phyloP scores from a whole-genome alignment of 2,888 invertebrate species.

The Doris montereyensis region DNA sequence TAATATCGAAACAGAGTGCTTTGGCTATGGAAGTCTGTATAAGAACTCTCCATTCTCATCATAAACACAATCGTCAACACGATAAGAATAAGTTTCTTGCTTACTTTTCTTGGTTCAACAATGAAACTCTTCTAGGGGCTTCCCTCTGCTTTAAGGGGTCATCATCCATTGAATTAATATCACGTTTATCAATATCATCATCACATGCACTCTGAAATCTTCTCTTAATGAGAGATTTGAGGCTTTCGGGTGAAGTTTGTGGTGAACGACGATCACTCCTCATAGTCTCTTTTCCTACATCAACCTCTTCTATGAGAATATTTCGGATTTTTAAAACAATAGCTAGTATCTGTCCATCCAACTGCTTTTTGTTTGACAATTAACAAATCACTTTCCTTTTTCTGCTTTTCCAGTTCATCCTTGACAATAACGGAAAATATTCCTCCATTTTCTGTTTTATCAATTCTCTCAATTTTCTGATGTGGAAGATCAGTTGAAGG shows the following conservation, averaged over 20 bases:
- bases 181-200: too few species aligned
- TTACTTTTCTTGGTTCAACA: background rate
- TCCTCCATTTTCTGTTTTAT: background rate
- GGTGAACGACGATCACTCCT: too few species aligned
- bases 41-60: conserved; percentile 32
- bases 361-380: background rate
- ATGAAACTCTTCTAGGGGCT: background rate
- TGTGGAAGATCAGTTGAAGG: too few species aligned
- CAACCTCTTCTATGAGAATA: too few species aligned
- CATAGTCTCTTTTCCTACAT: too few species aligned
- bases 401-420: background rate
- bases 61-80: conserved; percentile 29
- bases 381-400: background rate
- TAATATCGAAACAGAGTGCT: too few species aligned
- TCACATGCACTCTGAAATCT: too few species aligned
- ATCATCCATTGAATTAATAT: background rate
- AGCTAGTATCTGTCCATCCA: too few species aligned
- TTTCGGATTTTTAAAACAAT: too few species aligned
- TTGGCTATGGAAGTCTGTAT: conserved; percentile 34
- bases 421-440: background rate
- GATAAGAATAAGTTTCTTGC: background rate
- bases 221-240: too few species aligned
- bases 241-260: too few species aligned
- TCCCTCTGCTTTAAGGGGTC: background rate
- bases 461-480: too few species aligned